Percentiles rank a stretch among this genome's conserved stretches.
Evolutionary conservation across 2,888 invertebrate genomes (phyloP).

Genomic region (Drosophila fulvimacula): DNA sequence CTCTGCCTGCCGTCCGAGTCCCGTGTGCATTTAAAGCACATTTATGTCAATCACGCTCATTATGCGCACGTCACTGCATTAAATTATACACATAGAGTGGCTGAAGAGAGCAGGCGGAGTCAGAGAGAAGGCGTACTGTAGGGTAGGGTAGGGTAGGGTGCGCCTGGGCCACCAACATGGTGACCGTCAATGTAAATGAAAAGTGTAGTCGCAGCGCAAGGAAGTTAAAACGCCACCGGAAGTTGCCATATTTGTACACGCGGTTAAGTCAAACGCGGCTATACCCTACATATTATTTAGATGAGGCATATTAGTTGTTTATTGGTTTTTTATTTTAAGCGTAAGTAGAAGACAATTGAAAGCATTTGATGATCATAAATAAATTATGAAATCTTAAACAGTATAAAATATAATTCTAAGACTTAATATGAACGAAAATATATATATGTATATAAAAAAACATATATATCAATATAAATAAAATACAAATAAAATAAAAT

Average conservation of each 20-base stretch:
- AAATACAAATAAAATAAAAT: too few relatives aligned
- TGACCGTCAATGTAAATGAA: conserved; percentile 56
- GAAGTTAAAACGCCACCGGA: conserved; percentile 64
- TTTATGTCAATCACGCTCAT: conserved; percentile 78
- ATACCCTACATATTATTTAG: conserved; percentile 7
- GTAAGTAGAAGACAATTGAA: too few relatives aligned
- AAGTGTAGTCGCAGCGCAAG: conserved; percentile 50
- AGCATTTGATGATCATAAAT: too few relatives aligned
- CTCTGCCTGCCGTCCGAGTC: conserved; percentile 38
- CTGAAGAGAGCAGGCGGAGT: conserved; percentile 11
- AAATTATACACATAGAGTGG: conserved; percentile 58
- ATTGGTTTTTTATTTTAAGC: too few relatives aligned
- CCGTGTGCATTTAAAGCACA: conserved; percentile 71
- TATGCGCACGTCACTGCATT: conserved; percentile 76
- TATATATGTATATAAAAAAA: too few relatives aligned
- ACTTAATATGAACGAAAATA: too few relatives aligned
- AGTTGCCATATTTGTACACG: conserved; percentile 57
- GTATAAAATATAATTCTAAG: too few relatives aligned
- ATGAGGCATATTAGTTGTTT: conserved; percentile 4
- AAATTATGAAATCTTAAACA: too few relatives aligned
- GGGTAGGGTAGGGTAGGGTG: neutral
- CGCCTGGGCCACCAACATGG: conserved; percentile 21
- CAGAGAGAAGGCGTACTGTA: neutral
- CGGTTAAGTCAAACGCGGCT: conserved; percentile 22
- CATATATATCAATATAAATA: too few relatives aligned